Evolutionary conservation across 2,888 invertebrate species (phyloP).

Genomic region (Tiliacea citrago): DNA sequence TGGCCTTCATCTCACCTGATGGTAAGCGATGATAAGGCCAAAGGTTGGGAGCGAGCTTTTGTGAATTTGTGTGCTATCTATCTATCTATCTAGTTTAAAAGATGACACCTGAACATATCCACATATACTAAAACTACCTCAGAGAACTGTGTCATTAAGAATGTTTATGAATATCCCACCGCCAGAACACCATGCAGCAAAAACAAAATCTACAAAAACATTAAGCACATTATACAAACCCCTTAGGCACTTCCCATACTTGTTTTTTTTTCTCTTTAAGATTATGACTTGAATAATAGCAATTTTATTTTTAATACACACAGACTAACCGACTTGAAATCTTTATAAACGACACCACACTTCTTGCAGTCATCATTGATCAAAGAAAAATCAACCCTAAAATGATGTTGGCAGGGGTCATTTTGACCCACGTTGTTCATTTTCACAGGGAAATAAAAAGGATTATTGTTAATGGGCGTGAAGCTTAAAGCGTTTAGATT

Average conservation of each 20-base stretch:
- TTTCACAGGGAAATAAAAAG: constrained; percentile 78
- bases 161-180: background rate
- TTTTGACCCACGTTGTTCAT: constrained; percentile 51
- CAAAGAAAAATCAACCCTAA: constrained; percentile 73
- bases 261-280: constrained; percentile 67
- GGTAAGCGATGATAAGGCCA: too few species aligned
- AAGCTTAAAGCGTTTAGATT: constrained; percentile 75
- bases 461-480: constrained; percentile 84
- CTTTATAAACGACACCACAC: constrained; percentile 80
- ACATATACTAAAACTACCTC: background rate
- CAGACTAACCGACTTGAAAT: constrained; percentile 78
- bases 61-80: background rate
- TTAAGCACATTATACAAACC: constrained; percentile 31
- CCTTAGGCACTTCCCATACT: constrained; percentile 57
- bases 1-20: too few species aligned
- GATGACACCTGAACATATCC: background rate
- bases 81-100: background rate
- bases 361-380: constrained; percentile 23
- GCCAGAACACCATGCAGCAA: background rate
- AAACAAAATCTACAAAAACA: constrained; percentile 15
- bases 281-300: constrained; percentile 81
- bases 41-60: too few species aligned
- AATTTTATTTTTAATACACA: constrained; percentile 77
- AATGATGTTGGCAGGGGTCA: constrained; percentile 55
- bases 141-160: background rate